A percentile compares a stretch with the other conserved stretches of the same genome.
Conservation (phyloP, 2,888 invertebrate genomes). For the Pomacea canaliculata region DNA sequence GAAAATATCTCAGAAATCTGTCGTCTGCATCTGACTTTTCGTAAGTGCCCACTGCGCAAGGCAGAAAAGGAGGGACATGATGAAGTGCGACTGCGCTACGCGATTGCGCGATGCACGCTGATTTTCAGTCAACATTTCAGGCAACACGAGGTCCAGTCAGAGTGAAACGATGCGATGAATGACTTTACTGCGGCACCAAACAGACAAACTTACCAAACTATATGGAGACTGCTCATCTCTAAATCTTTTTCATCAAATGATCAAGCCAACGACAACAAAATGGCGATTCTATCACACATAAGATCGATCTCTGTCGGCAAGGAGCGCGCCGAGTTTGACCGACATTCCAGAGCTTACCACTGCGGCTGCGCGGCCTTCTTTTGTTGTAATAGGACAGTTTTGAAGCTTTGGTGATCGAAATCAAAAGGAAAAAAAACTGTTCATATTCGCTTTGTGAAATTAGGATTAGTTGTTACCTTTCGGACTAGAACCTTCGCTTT, state of each 20-base stretch:
- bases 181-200: background rate
- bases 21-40: slow-evolving; percentile 24
- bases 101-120: slow-evolving; percentile 34
- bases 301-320: slow-evolving; percentile 20
- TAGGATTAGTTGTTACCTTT: too few relatives aligned
- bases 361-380: slow-evolving; percentile 36
- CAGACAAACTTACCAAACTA: background rate
- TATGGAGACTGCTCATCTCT: too few relatives aligned
- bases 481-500: too few relatives aligned
- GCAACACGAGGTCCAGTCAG: too few relatives aligned
- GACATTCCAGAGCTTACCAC: slow-evolving; percentile 20
- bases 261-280: slow-evolving; percentile 4
- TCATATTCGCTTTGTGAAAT: too few relatives aligned
- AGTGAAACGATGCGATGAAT: too few relatives aligned
- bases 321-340: slow-evolving; percentile 23
- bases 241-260: background rate
- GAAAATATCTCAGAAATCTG: slow-evolving; percentile 5
- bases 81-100: slow-evolving; percentile 37
- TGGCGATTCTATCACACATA: slow-evolving; percentile 14
- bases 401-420: too few relatives aligned
- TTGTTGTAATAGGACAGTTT: background rate
- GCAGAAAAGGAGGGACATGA: slow-evolving; percentile 21
- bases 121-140: slow-evolving; percentile 3
- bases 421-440: too few relatives aligned
- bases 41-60: slow-evolving; percentile 27